Evolutionary conservation across 1,140 invertebrate species (phyloP).

Genomic region (Daktulosphaira vitifoliae): DNA sequence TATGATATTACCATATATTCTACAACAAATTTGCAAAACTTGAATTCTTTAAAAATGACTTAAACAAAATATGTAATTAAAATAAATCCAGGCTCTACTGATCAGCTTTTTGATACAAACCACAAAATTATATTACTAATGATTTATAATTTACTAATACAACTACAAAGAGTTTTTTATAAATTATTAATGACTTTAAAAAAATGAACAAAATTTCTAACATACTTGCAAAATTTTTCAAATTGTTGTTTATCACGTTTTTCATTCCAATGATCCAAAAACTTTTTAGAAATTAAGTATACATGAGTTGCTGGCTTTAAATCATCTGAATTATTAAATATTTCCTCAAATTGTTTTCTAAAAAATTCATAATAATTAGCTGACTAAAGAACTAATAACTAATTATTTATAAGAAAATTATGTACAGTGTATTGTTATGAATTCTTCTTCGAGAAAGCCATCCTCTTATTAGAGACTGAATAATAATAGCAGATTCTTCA

Average conservation of each 20-base stretch:
- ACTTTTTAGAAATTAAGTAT: conserved; percentile 58
- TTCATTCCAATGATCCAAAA: conserved; percentile 62
- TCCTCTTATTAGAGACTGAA: conserved; percentile 63
- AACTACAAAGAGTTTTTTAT: too few relatives aligned
- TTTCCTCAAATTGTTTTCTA: conserved; percentile 62
- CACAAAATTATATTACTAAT: too few relatives aligned
- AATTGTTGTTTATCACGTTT: conserved; percentile 61
- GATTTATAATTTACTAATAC: too few relatives aligned
- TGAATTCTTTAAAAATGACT: too few relatives aligned
- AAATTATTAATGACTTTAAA: too few relatives aligned
- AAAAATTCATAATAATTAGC: conserved; percentile 41
- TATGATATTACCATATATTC: too few relatives aligned
- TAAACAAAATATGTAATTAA: too few relatives aligned
- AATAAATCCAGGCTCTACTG: too few relatives aligned
- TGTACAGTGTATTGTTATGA: conserved; percentile 52
- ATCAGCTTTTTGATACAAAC: too few relatives aligned
- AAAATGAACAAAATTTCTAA: too few relatives aligned
- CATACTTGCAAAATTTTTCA: conserved; percentile 61
- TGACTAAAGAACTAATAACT: neutral
- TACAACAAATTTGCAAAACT: too few relatives aligned
- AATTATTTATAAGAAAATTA: neutral
- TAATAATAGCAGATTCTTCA: conserved; percentile 58
- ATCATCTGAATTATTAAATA: conserved; percentile 49
- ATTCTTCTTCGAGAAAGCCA: conserved; percentile 58
- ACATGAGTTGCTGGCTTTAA: conserved; percentile 58